Evolutionary conservation across 2,113 vertebrate species (phyloP), one percentile per base, ranked within the genome.

Genomic region (Nycticryphes semicollaris): DNA sequence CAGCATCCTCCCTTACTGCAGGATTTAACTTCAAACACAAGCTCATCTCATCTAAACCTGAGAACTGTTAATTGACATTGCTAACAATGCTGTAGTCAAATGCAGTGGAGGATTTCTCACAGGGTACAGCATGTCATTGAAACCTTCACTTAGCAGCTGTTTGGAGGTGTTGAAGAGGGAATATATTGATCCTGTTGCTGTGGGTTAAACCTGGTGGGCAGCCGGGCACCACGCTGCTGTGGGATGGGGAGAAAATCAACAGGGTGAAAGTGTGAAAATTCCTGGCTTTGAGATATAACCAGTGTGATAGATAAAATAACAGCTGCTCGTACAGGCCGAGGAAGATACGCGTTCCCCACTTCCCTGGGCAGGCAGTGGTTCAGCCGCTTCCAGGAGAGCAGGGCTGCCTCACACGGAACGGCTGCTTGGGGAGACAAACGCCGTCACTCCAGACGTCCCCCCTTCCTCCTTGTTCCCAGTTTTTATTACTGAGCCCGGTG

Each of bases 351-450:
- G 35, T 50, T 80, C 35, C 17, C 24, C 47, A 3, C 14, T 81
- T 66, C 24, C 56, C 24, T 3, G 78, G 13, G 28, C 70, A 70
- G 45, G 45, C 31, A 69, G 37, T 0, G 54, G 21, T 50, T 93
- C 9, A 69, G 10, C 37, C 15, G 21, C 68, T 43, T 54, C 31
- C 13, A 7, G 76, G 43, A 69, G 43, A 45, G 45, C 18, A n/a
- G 27, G 39, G 5, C n/a, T 85, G 14, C 18, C 23, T 77, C 48
- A 28, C 2, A 1, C 3, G 0, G 19, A 54, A 13, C 0, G 1
- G 37, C 30, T 68, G 30, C 60, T 78, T n/a, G 43, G 43, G 23
- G 91, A 68, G 37, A 48, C 47, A 43, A 41, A 24, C 0, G 3
- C 20, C 11, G 1, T 43, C 12, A 43, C 37, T 82, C 30, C 2